phyloP scores from a whole-genome alignment of 2,888 invertebrate species.

The Tyria jacobaeae region DNA sequence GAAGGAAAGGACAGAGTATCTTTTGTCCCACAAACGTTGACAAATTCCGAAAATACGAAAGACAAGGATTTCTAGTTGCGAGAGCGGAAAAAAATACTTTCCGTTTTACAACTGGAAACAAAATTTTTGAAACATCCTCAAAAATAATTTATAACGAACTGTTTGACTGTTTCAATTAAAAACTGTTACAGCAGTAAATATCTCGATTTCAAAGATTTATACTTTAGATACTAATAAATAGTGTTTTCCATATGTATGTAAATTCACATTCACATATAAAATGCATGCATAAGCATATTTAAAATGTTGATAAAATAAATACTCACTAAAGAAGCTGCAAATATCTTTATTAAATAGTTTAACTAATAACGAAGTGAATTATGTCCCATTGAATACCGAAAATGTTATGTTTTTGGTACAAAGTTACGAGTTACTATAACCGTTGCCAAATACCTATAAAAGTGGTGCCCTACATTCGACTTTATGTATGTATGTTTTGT shows the following conservation, averaged over 20 bases:
- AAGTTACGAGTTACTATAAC: conserved; percentile 17
- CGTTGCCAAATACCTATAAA: conserved; percentile 42
- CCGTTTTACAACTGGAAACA: not conserved
- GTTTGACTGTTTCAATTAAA: not conserved
- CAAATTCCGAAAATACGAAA: too few species aligned
- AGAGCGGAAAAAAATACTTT: too few species aligned
- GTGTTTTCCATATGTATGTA: too few species aligned
- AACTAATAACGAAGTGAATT: conserved; percentile 20
- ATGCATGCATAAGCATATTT: not conserved
- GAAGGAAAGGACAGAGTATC: too few species aligned
- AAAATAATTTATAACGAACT: not conserved
- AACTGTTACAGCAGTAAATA: not conserved
- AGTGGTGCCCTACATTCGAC: conserved; percentile 38
- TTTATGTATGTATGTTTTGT: conserved; percentile 30
- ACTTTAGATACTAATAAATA: not conserved
- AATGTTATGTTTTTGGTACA: conserved; percentile 23
- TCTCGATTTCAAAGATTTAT: not conserved
- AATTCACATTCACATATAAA: too few species aligned
- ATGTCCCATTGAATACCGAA: conserved; percentile 14
- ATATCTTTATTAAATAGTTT: conserved; percentile 12
- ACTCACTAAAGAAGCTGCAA: not conserved
- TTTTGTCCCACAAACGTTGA: too few species aligned
- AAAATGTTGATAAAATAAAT: not conserved
- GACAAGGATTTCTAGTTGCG: too few species aligned
- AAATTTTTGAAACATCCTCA: not conserved